Percentiles rank a stretch among this genome's conserved stretches.
Conservation (phyloP, 1,140 invertebrate species). For the Caenorhabditis brenneri region DNA sequence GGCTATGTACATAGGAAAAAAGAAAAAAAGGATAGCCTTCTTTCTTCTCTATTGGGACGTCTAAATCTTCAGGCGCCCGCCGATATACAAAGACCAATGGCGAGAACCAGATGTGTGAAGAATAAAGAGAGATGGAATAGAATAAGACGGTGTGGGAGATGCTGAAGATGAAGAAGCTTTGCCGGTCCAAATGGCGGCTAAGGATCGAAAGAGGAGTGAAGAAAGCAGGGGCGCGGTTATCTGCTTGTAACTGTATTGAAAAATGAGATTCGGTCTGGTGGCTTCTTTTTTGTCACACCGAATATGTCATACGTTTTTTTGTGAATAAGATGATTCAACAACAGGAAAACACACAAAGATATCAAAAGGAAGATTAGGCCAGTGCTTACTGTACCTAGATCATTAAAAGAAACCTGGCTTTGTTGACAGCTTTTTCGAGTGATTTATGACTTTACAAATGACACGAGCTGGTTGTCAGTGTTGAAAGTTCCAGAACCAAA, state of each 20-base stretch:
- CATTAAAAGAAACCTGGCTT: too few relatives aligned
- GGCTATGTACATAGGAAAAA: slow-evolving; percentile 27
- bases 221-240: not conserved
- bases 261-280: not conserved
- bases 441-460: too few relatives aligned
- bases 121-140: not conserved
- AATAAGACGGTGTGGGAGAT: not conserved
- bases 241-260: slow-evolving; percentile 27
- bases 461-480: too few relatives aligned
- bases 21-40: slow-evolving; percentile 28
- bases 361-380: too few relatives aligned
- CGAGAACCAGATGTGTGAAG: slow-evolving; percentile 36
- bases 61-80: slow-evolving; percentile 1
- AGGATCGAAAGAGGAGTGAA: slow-evolving; percentile 1
- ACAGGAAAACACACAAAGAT: too few relatives aligned
- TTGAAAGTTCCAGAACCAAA: too few relatives aligned
- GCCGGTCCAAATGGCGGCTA: slow-evolving; percentile 31
- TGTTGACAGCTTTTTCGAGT: too few relatives aligned
- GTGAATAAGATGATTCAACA: not conserved
- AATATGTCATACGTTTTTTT: not conserved
- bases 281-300: not conserved
- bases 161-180: not conserved
- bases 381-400: too few relatives aligned
- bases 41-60: not conserved
- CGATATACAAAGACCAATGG: slow-evolving; percentile 19